Conservation (phyloP, 2,888 invertebrate species). For the Rapana venosa region DNA sequence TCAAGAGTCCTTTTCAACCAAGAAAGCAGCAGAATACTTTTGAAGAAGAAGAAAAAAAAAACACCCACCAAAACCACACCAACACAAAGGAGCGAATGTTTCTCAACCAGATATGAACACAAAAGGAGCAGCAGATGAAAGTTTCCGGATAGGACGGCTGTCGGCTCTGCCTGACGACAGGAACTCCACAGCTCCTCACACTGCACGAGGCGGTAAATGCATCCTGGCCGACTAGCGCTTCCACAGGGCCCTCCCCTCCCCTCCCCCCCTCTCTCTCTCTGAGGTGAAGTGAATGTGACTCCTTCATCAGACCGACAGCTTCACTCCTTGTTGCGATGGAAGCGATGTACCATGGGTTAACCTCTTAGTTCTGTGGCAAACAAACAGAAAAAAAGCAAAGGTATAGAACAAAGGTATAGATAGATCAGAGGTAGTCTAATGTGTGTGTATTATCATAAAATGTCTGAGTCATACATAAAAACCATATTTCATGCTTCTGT, state of each 20-base stretch:
- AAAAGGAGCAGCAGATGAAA: neutral
- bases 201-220: constrained; percentile 17
- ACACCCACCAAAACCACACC: neutral
- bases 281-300: neutral
- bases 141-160: neutral
- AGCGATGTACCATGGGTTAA: constrained; percentile 63
- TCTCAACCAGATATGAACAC: neutral
- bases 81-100: neutral
- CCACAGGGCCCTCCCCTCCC: neutral
- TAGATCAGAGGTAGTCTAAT: neutral
- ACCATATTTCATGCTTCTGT: neutral
- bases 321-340: constrained; percentile 66
- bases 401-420: neutral
- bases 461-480: neutral
- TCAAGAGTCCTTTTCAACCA: too few relatives aligned
- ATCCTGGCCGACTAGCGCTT: constrained; percentile 19
- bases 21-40: too few relatives aligned
- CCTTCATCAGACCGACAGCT: constrained; percentile 59
- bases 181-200: neutral
- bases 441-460: neutral
- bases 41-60: neutral
- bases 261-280: neutral
- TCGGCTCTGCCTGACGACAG: neutral
- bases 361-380: constrained; percentile 63
- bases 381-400: constrained; percentile 40